These are phyloP conservation scores for Philereme vetulata DNA, from an alignment of 2,888 invertebrate genomes.

Conservation along the genomic window DNA sequence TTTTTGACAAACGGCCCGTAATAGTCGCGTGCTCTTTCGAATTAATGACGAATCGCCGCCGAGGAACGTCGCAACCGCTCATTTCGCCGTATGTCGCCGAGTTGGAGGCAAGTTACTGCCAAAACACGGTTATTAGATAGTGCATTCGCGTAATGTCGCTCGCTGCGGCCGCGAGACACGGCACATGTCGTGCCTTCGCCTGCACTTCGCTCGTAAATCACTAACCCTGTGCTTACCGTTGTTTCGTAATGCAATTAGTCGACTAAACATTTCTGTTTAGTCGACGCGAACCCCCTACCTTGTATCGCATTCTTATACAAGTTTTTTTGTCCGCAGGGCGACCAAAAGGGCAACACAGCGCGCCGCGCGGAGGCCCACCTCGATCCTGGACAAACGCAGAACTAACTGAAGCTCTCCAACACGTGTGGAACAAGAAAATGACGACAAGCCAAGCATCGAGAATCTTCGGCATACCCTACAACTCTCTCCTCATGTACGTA, in stretches of 20 bases:
- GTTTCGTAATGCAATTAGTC: conserved; percentile 67
- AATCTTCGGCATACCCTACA: conserved; percentile 96
- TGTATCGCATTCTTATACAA: conserved; percentile 30
- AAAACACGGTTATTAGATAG: conserved; percentile 80
- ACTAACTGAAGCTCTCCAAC: conserved; percentile 94
- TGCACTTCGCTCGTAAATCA: conserved; percentile 71
- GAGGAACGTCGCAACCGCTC: conserved; percentile 75
- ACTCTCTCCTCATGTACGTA: conserved; percentile 95
- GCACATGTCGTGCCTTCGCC: conserved; percentile 72
- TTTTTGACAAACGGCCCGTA: conserved; percentile 73
- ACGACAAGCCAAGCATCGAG: conserved; percentile 96
- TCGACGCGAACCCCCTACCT: conserved; percentile 48
- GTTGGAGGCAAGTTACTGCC: conserved; percentile 60
- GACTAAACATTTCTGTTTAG: conserved; percentile 55
- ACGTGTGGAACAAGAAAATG: conserved; percentile 98
- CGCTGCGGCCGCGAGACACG: conserved; percentile 62
- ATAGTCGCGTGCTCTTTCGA: conserved; percentile 78
- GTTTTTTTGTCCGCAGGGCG: conserved; percentile 82
- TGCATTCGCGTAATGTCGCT: conserved; percentile 69
- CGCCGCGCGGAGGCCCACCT: conserved; percentile 94
- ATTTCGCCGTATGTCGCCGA: conserved; percentile 61
- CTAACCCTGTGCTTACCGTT: conserved; percentile 50
- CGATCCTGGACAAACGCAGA: conserved; percentile 97
- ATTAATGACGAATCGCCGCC: conserved; percentile 77
- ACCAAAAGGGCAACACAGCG: conserved; percentile 96